Evolutionary conservation across 2,797 vertebrate species (phyloP).

Genomic region (Alectoris magna): DNA sequence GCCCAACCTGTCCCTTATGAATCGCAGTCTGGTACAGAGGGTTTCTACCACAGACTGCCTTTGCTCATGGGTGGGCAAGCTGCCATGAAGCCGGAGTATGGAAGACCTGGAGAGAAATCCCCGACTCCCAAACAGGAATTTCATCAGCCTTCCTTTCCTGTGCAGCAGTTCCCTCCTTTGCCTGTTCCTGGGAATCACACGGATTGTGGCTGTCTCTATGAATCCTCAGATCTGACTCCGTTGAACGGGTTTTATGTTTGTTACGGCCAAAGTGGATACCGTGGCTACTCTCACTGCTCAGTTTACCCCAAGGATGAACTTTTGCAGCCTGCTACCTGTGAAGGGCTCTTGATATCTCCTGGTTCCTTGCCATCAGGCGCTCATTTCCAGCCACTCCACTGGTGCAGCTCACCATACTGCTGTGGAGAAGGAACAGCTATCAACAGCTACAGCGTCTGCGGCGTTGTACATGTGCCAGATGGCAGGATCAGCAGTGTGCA

Average conservation of each 20-base stretch:
- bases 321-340: conserved; percentile 76
- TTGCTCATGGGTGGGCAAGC: conserved; percentile 93
- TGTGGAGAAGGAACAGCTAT: conserved; percentile 88
- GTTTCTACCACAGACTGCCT: conserved; percentile 91
- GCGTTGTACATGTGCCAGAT: conserved; percentile 86
- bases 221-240: conserved; percentile 75
- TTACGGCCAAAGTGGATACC: conserved; percentile 81
- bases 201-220: conserved; percentile 78
- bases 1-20: conserved; percentile 65
- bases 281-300: conserved; percentile 81
- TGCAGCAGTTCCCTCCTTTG: conserved; percentile 81
- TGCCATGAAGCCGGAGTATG: conserved; percentile 86
- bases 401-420: conserved; percentile 90
- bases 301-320: conserved; percentile 84
- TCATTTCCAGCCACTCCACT: conserved; percentile 86
- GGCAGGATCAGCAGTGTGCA: conserved; percentile 84
- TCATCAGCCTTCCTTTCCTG: conserved; percentile 86
- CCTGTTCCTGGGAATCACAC: conserved; percentile 81
- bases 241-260: conserved; percentile 80
- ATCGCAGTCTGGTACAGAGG: conserved; percentile 85
- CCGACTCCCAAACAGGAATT: conserved; percentile 92
- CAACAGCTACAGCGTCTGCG: conserved; percentile 85
- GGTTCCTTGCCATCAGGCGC: conserved; percentile 87
- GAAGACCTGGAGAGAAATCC: conserved; percentile 88
- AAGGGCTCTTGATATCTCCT: conserved; percentile 84